Evolutionary conservation across 2,797 vertebrate genomes (phyloP).

Genomic region (Danio tinwini): DNA sequence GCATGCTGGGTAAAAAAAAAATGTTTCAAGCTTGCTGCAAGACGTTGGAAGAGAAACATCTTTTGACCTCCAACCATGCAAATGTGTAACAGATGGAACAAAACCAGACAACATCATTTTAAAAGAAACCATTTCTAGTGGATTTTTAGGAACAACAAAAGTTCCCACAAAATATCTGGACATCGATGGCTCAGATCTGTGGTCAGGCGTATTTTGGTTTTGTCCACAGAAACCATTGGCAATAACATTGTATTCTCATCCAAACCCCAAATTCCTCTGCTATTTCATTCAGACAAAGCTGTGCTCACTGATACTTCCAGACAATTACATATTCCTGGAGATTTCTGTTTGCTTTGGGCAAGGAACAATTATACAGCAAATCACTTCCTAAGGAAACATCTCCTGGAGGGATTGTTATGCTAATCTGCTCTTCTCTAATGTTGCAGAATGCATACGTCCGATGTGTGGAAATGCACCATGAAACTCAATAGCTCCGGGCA

Average conservation of each 20-base stretch:
- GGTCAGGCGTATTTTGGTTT: constrained; percentile 36
- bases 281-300: constrained; percentile 10
- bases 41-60: background rate
- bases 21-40: background rate
- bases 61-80: background rate
- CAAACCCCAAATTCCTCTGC: constrained; percentile 38
- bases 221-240: constrained; percentile 50
- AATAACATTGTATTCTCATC: constrained; percentile 29
- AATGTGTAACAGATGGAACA: background rate
- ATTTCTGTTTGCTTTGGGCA: constrained; percentile 43
- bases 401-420: constrained; percentile 74
- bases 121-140: background rate
- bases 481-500: constrained; percentile 67
- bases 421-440: constrained; percentile 74
- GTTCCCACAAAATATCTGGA: constrained; percentile 17
- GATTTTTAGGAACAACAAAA: background rate
- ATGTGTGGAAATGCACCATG: constrained; percentile 69
- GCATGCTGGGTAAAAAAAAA: background rate
- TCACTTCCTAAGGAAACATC: constrained; percentile 75
- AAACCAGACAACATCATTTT: background rate
- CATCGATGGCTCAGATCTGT: constrained; percentile 5
- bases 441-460: constrained; percentile 56
- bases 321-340: constrained; percentile 34
- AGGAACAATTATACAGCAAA: constrained; percentile 73
- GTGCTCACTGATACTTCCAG: constrained; percentile 20